Evolutionary conservation across 1,140 invertebrate genomes (phyloP).

Genomic region (Aculops lycopersici): DNA sequence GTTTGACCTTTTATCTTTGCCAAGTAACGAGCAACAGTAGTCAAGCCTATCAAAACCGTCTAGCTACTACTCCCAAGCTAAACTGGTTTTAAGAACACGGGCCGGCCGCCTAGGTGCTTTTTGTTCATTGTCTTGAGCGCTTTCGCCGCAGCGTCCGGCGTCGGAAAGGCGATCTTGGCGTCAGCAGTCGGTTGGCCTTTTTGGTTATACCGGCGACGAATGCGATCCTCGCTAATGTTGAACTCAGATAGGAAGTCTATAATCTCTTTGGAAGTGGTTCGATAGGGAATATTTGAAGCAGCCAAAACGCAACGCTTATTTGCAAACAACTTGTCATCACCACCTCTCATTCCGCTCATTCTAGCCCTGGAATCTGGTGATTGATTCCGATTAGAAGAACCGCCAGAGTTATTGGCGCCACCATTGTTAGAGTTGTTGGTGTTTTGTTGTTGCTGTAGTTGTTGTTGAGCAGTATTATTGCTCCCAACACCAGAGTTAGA

Average conservation of each 20-base stretch:
- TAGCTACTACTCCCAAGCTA: too few species aligned
- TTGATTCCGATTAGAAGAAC: too few species aligned
- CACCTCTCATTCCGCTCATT: background rate
- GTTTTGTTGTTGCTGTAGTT: too few species aligned
- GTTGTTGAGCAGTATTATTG: too few species aligned
- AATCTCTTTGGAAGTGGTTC: constrained; percentile 50
- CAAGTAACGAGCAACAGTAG: too few species aligned
- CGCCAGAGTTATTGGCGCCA: too few species aligned
- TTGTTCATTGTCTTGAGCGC: constrained; percentile 25
- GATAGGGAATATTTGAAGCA: constrained; percentile 51
- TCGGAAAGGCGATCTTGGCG: constrained; percentile 43
- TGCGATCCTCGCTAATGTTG: constrained; percentile 13
- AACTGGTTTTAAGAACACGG: constrained; percentile 7
- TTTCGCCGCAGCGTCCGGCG: constrained; percentile 33
- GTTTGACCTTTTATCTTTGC: too few species aligned
- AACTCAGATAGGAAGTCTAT: constrained; percentile 35
- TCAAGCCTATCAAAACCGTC: too few species aligned
- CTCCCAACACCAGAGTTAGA: too few species aligned
- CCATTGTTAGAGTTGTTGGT: too few species aligned
- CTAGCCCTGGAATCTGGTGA: too few species aligned
- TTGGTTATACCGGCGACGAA: constrained; percentile 25
- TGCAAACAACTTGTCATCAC: constrained; percentile 14
- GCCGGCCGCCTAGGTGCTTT: constrained; percentile 9
- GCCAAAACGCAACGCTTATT: constrained; percentile 44
- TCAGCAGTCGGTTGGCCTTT: constrained; percentile 54